Evolutionary conservation across 2,797 vertebrate species (phyloP).

Genomic region (Pangasius larnaudii): DNA sequence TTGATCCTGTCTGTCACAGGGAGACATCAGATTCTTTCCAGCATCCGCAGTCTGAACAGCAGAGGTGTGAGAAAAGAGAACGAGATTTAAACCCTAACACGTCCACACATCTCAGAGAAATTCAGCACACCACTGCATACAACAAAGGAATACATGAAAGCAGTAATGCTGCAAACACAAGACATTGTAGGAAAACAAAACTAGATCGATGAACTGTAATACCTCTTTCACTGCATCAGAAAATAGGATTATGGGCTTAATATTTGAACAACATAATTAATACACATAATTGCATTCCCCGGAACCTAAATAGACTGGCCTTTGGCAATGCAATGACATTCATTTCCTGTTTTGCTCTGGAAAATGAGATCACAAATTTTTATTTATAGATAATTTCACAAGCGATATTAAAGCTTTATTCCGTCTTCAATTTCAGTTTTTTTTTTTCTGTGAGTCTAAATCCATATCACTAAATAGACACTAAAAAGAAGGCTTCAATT

Average conservation of each 20-base stretch:
- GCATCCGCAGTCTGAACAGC: conserved; percentile 27
- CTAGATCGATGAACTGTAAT: not conserved
- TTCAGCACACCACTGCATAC: not conserved
- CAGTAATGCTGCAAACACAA: not conserved
- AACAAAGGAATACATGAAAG: not conserved
- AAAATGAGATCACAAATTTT: conserved; percentile 27
- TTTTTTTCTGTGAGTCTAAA: conserved; percentile 24
- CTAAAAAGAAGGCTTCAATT: conserved; percentile 3
- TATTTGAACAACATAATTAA: conserved; percentile 42
- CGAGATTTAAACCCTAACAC: conserved; percentile 17
- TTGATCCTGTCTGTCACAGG: conserved; percentile 50
- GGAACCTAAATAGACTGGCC: conserved; percentile 36
- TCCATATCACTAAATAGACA: conserved; percentile 12
- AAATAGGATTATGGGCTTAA: conserved; percentile 38
- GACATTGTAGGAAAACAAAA: not conserved
- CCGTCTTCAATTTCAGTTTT: not conserved
- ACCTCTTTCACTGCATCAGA: not conserved
- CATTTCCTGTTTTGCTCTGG: conserved; percentile 33
- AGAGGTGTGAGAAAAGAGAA: conserved; percentile 12
- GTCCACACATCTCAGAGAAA: not conserved
- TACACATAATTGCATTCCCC: conserved; percentile 39
- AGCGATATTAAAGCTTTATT: conserved; percentile 12
- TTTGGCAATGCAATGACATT: conserved; percentile 44
- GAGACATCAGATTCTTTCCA: conserved; percentile 40
- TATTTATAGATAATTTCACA: conserved; percentile 34